Base-by-base conservation (phyloP, 2,888 invertebrate genomes). In the Lacanobia oleracea region DNA sequence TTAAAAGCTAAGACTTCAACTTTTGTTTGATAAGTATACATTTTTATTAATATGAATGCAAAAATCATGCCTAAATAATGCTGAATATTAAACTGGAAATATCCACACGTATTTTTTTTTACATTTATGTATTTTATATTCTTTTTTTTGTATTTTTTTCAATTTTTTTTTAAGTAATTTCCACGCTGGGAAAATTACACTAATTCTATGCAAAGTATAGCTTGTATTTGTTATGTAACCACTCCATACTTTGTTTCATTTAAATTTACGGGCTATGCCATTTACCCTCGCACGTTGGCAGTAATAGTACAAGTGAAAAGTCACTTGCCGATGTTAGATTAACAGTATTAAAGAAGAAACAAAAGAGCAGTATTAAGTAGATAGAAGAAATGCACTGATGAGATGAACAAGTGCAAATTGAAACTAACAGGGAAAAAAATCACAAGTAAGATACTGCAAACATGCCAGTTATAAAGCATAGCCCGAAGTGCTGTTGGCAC, bases 171-270 rank as follows among this genome's bases (percentile, higher is more conserved):
- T 90, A 90, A 96, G 95, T 96, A 95, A 96, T 96, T 96, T 96
- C 95, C 96, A 96, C 96, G 96, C 96, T 97, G 97, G 97, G 97
- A 98, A 98, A 97, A 97, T 97, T 97, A 97, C 97, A 98, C 98
- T 98, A 98, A 97, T 97, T 98, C 97, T 97, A 98, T 98, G 98
- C 98, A 98, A 98, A 98, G 98, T 98, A 98, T 98, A 98, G 98
- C 97, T 97, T 97, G 97, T 98, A 98, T 95, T 93, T 95, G 88
- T 93, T 92, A 95, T 92, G 81, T 93, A 93, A 95, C 95, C 96
- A 95, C 96, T 95, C 95, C 96, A 95, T 96, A 95, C 95, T 95
- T 96, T 95, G 95, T 94, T 91, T 93, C 94, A 91, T 91, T 93
- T 89, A 94, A 90, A 89, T 94, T 94, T 93, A 95, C 95, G 96